Base-by-base conservation (phyloP, 2,113 vertebrate genomes). In the Rhodinocichla rosea region DNA sequence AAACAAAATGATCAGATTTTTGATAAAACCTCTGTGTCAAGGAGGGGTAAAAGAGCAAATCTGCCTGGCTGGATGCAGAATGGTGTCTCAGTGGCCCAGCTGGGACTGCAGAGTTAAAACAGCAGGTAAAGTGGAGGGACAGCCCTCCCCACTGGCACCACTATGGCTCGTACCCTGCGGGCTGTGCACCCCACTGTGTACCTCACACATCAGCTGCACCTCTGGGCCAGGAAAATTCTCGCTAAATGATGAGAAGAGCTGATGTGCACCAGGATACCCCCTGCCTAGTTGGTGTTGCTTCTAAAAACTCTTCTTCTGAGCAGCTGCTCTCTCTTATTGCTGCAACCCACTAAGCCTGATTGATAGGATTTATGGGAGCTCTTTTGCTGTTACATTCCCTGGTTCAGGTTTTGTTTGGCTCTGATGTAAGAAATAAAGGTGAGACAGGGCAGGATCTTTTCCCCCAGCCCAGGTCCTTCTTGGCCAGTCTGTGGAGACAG, bases 111-210 rank as follows among this genome's bases (percentile, higher is more conserved):
- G 71, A 75, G 49, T 71, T 60, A 45, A 47, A 83, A 24, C 1
- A 5, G 57, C 45, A 84, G 55, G 26, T 42, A 13, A 59, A 70
- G 81, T 7, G 0, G 53, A n/a, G 76, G 60, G 13, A 67, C 39
- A 88, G 63, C 70, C 56, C 33, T 56, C 27, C n/a, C 49, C 1
- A 0, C 7, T 20, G 39, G 39, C 76, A 74, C 45, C 0, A 0
- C 1, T 44, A 20, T 0, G 1, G 47, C 82, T 82, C 0, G 0
- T 22, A 64, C 7, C 22, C 62, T 1, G 0, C 0, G 0, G 30
- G 24, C 11, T 67, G 30, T 28, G 40, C 45, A 42, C 21, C 53
- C 37, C 33, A 27, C 13, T n/a, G 55, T 23, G n/a, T 33, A 40
- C 26, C 68, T 47, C 33, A 4, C 53, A 32, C 32, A 52, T 45